phyloP scores from a whole-genome alignment of 2,113 vertebrate species.

The Saguinus imperator region DNA sequence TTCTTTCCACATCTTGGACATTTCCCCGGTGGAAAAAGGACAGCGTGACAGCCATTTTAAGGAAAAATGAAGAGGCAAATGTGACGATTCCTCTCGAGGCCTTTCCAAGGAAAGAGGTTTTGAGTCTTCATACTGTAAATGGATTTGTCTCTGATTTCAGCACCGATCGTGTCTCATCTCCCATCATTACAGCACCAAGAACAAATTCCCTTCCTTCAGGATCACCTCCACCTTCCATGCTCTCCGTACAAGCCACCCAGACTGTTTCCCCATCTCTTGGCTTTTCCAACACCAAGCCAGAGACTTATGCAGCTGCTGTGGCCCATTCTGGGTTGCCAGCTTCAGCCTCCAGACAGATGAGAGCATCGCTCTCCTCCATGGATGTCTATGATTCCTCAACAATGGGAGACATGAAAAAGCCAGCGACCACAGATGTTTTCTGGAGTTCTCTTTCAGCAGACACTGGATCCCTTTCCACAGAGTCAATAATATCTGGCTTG shows the following conservation, averaged over 20 bases:
- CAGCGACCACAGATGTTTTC: conserved; percentile 59
- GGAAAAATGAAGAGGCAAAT: conserved; percentile 25
- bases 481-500: conserved; percentile 34
- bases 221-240: accelerated
- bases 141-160: conserved; percentile 51
- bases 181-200: not conserved
- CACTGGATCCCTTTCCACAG: not conserved
- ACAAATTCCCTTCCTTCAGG: not conserved
- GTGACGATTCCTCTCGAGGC: not conserved
- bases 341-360: conserved; percentile 60
- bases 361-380: conserved; percentile 49
- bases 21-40: not conserved
- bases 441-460: conserved; percentile 51
- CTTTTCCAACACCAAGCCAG: not conserved
- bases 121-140: conserved; percentile 1
- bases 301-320: conserved; percentile 55
- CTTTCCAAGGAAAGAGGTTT: conserved; percentile 16
- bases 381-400: conserved; percentile 24
- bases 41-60: not conserved
- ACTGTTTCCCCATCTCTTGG: not conserved
- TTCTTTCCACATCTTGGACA: not conserved
- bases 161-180: not conserved
- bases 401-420: not conserved
- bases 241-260: not conserved
- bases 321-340: conserved; percentile 7